phyloP scores from a whole-genome alignment of 2,113 vertebrate species.

The Willisornis vidua region DNA sequence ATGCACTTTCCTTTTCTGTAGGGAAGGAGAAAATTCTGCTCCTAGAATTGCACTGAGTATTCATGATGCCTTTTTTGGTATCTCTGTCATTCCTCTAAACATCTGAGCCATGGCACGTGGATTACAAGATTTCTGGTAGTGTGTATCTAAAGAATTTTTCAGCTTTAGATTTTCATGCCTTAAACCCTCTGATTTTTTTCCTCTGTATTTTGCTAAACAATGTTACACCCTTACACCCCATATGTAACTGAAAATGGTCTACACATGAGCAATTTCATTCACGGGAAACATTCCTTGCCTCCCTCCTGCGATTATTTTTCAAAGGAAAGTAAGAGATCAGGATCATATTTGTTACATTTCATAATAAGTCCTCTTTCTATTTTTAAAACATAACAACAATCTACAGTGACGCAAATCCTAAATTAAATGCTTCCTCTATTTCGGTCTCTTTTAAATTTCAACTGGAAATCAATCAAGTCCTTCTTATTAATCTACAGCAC shows the following conservation, averaged over 20 bases:
- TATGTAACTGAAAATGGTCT: not conserved
- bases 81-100: slow-evolving; percentile 15
- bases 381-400: not conserved
- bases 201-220: not conserved
- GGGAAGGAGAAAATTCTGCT: slow-evolving; percentile 32
- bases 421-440: slow-evolving; percentile 44
- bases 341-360: not conserved
- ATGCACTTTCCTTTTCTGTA: slow-evolving; percentile 34
- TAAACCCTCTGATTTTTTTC: not conserved
- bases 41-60: not conserved
- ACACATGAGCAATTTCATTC: not conserved
- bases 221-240: not conserved
- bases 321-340: not conserved
- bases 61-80: slow-evolving; percentile 61
- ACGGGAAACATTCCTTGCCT: not conserved
- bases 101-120: not conserved
- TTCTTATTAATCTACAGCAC: not conserved
- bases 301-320: not conserved
- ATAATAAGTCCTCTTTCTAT: not conserved
- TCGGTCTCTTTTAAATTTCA: not conserved
- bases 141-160: not conserved
- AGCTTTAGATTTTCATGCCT: not conserved
- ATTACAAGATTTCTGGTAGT: not conserved
- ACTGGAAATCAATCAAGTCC: slow-evolving; percentile 36
- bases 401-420: slow-evolving; percentile 29